Conservation (phyloP, 1,140 invertebrate genomes). For the Euura lappo region DNA sequence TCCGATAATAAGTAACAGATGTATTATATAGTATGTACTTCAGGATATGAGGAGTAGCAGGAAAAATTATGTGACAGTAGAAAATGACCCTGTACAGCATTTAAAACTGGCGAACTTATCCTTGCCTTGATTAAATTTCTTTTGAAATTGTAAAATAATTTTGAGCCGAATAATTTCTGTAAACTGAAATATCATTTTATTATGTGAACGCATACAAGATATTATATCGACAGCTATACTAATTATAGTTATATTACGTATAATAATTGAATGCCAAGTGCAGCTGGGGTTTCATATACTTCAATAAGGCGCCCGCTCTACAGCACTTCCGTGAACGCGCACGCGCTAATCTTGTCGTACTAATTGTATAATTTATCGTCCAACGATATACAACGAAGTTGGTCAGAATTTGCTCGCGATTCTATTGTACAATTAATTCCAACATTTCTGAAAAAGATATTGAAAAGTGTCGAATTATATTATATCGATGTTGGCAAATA, state of each 20-base stretch:
- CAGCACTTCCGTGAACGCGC: too few relatives aligned
- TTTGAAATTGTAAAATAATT: too few relatives aligned
- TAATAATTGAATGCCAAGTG: neutral
- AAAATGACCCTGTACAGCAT: too few relatives aligned
- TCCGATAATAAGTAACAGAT: too few relatives aligned
- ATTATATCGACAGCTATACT: neutral
- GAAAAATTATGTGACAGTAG: too few relatives aligned
- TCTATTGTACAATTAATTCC: neutral
- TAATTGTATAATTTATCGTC: neutral
- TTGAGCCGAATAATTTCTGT: neutral
- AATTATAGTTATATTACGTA: neutral
- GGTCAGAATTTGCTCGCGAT: neutral
- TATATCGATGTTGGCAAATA: neutral
- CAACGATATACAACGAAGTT: neutral
- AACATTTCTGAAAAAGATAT: neutral
- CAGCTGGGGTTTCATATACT: neutral
- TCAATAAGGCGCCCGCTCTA: too few relatives aligned
- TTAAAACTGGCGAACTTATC: too few relatives aligned
- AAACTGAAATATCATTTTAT: slow-evolving; percentile 3
- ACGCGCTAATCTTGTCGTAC: too few relatives aligned
- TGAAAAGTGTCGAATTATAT: neutral
- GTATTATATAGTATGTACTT: too few relatives aligned
- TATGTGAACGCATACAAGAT: neutral
- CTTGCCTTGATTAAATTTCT: too few relatives aligned
- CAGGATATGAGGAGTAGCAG: too few relatives aligned